These are phyloP conservation scores for Megalonaias nervosa DNA, from an alignment of 1,140 invertebrate genomes.

Conservation along the genomic window DNA sequence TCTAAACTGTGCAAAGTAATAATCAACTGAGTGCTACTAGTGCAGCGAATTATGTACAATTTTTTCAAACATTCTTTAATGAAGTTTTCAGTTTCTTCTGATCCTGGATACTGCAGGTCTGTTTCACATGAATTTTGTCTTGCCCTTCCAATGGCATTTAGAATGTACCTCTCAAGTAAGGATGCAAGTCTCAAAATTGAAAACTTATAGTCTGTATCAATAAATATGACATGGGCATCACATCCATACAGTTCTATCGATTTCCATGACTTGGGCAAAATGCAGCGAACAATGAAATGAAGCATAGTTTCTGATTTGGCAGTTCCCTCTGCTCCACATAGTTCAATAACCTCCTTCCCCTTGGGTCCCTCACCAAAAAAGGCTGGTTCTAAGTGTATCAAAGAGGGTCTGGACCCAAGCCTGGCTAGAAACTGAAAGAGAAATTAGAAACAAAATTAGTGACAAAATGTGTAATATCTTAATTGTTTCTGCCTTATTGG, in stretches of 20 bases:
- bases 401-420: conserved; percentile 50
- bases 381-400: conserved; percentile 39
- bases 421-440: conserved; percentile 58
- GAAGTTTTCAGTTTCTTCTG: conserved; percentile 55
- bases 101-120: not conserved
- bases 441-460: too few species aligned
- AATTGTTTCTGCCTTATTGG: too few species aligned
- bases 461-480: too few species aligned
- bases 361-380: conserved; percentile 50
- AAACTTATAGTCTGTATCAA: conserved; percentile 78
- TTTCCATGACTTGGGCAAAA: conserved; percentile 73
- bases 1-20: conserved; percentile 73
- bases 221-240: conserved; percentile 72
- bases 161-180: conserved; percentile 65
- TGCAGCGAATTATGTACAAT: conserved; percentile 73
- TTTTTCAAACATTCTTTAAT: conserved; percentile 70
- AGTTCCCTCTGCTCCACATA: conserved; percentile 73
- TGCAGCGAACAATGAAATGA: conserved; percentile 74
- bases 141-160: conserved; percentile 3
- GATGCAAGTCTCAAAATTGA: conserved; percentile 70
- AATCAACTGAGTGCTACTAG: conserved; percentile 71
- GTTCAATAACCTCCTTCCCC: conserved; percentile 75
- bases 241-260: conserved; percentile 69
- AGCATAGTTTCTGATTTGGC: conserved; percentile 73
- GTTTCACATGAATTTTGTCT: conserved; percentile 12